phyloP scores from a whole-genome alignment of 2,113 vertebrate species.

The Lucifuga dentata region DNA sequence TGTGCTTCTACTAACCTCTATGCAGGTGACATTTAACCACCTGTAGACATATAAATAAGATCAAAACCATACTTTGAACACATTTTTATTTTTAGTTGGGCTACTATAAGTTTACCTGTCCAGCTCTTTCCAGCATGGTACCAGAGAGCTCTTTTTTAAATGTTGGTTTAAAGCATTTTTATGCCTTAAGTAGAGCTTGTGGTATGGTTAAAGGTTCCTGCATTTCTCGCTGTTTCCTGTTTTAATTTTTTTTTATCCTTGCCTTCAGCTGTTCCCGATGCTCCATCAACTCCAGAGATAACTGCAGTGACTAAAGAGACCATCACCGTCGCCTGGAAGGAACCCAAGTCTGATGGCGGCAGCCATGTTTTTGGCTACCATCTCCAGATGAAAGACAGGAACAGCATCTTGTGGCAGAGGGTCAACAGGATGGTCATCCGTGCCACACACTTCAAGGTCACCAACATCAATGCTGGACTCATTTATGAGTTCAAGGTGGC shows the following conservation, averaged over 20 bases:
- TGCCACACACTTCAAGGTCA: conserved; percentile 94
- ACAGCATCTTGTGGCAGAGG: conserved; percentile 97
- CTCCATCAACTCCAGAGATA: conserved; percentile 92
- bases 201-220: too few species aligned
- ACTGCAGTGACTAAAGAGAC: conserved; percentile 91
- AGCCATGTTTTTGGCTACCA: conserved; percentile 93
- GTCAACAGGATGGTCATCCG: conserved; percentile 94
- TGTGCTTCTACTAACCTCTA: neutral
- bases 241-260: conserved; percentile 11
- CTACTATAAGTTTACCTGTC: too few species aligned
- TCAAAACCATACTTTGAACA: too few species aligned
- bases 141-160: too few species aligned
- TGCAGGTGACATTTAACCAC: neutral
- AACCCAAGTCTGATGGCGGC: conserved; percentile 94
- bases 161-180: too few species aligned
- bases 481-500: conserved; percentile 98
- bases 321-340: conserved; percentile 93
- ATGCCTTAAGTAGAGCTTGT: too few species aligned
- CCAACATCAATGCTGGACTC: conserved; percentile 89
- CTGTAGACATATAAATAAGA: too few species aligned
- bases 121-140: too few species aligned
- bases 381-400: conserved; percentile 97
- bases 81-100: too few species aligned
- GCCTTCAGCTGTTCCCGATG: conserved; percentile 88
- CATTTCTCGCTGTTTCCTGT: too few species aligned